Base-by-base conservation (phyloP, 1,140 invertebrate species). In the Bradysia coprophila region DNA sequence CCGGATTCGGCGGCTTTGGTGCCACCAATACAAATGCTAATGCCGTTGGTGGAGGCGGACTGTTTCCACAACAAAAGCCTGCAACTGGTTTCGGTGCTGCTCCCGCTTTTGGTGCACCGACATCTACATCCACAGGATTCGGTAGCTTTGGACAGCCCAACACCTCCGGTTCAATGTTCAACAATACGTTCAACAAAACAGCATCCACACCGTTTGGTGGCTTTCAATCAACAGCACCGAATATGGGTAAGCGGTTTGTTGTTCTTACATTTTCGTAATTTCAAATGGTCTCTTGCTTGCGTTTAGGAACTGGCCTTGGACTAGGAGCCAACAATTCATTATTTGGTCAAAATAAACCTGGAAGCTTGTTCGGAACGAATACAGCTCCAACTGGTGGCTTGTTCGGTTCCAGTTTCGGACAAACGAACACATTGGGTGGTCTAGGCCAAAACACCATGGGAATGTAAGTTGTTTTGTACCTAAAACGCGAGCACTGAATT, bases 331-430 rank as follows among this genome's bases (percentile, higher is more conserved):
- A 64, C 18, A 61, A 52, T 20, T 36, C 33, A 36, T 48, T 73
- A 3, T 72, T 72, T 50, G 60, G 61, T 2, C 62, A 61, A 41
- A 52, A 54, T 34, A 71, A 70, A 49, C 61, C 73, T 2, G 62
- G 66, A 3, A 66, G 67, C 31, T 49, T 80, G 3, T 80, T 81
- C 57, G 66, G 66, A 19, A 46, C 51, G 2, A 65, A 51, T 34
- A 46, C 51, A 1, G 11, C 4, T 9, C 9, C 4, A 9, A 39
- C 38, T 19, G 38, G 38, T 2, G 56, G 66, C 2, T 47, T 69
- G 0, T 69, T 69, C 49, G 65, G 66, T 2, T 51, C 50, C 5
- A 38, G 20, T n/a, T 39, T 38, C 42, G 31, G 48, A 44, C 3
- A 48, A 16, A 46, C 43, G 9, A 40, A 48, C 1, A 34, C 46